Base-by-base conservation (phyloP, 2,113 vertebrate species). In the Aythya baeri region DNA sequence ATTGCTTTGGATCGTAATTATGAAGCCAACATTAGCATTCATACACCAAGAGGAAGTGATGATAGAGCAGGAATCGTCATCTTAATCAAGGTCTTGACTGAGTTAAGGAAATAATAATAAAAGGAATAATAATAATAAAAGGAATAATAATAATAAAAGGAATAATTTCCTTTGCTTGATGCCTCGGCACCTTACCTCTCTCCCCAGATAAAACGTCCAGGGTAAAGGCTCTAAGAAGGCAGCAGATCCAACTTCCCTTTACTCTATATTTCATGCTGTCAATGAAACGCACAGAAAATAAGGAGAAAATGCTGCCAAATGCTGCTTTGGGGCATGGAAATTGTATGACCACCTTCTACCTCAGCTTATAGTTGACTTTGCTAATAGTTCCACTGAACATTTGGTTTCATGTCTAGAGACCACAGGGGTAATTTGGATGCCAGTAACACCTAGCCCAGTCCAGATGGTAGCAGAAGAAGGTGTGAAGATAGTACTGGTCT, bases 1-100 rank as follows among this genome's bases (percentile, higher is more conserved):
- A 89, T 87, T 83, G 44, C 44, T 86, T 92, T 86, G 80, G 38
- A 88, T 34, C 1, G 4, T 87, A 91, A 94, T 94, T 94, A 76
- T 1, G 0, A 87, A 86, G 62, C 54, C 57, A 75, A n/a, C 36
- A 27, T 54, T 75, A 79, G 4, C n/a, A 70, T 86, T 84, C 62
- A 17, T 46, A 50, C 83, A 79, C 75, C 70, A 88, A 68, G 36
- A 84, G 66, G 94, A 95, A 91, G 49, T 93, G 66, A 84, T 88
- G 36, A 90, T 66, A 43, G 73, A 86, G 21, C 58, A 27, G 54
- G 54, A 84, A 88, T 89, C 80, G 73, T n/a, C 25, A 7, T 36
- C 74, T 89, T 86, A 91, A 84, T 86, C 91, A 68, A 91, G 38
- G 66, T 67, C 76, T 94, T 68, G 59, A 46, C 23, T 71, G 54